Conservation (phyloP, 2,888 invertebrate genomes). For the Oegoconia quadripuncta region DNA sequence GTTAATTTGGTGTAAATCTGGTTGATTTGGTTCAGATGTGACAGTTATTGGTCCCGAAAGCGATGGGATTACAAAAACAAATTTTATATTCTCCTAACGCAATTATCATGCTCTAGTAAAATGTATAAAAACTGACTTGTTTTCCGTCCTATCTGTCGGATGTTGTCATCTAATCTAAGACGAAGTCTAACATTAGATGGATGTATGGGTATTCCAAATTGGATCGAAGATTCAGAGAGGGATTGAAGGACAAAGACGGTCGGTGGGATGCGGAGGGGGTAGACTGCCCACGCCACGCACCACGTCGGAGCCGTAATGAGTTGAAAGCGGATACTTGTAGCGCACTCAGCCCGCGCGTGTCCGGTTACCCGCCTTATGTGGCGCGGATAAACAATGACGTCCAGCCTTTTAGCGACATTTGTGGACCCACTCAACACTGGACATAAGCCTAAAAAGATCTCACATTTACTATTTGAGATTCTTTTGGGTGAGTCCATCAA, state of each 20-base stretch:
- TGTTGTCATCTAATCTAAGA: slow-evolving; percentile 55
- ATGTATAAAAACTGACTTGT: slow-evolving; percentile 16
- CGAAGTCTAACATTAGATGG: slow-evolving; percentile 60
- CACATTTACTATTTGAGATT: slow-evolving; percentile 67
- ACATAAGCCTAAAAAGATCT: slow-evolving; percentile 76
- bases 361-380: slow-evolving; percentile 79
- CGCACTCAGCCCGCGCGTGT: slow-evolving; percentile 78
- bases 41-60: not conserved
- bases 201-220: slow-evolving; percentile 71
- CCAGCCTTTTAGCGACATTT: slow-evolving; percentile 79
- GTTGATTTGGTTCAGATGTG: slow-evolving; percentile 29
- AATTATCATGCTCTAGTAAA: not conserved
- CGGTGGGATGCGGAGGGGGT: slow-evolving; percentile 36
- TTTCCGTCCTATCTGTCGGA: slow-evolving; percentile 23
- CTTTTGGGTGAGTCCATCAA: slow-evolving; percentile 53
- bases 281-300: slow-evolving; percentile 61
- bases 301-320: slow-evolving; percentile 78
- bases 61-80: not conserved
- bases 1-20: slow-evolving; percentile 55
- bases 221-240: slow-evolving; percentile 75
- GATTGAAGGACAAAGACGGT: slow-evolving; percentile 72
- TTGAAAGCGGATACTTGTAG: slow-evolving; percentile 80
- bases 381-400: slow-evolving; percentile 79
- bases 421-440: slow-evolving; percentile 77
- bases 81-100: too few relatives aligned